Percentiles rank a stretch among this genome's conserved stretches.
These are phyloP conservation scores for Bergia sp. DNA, from an alignment of 92 coral and sea anemone genomes.

Conservation along the genomic window DNA sequence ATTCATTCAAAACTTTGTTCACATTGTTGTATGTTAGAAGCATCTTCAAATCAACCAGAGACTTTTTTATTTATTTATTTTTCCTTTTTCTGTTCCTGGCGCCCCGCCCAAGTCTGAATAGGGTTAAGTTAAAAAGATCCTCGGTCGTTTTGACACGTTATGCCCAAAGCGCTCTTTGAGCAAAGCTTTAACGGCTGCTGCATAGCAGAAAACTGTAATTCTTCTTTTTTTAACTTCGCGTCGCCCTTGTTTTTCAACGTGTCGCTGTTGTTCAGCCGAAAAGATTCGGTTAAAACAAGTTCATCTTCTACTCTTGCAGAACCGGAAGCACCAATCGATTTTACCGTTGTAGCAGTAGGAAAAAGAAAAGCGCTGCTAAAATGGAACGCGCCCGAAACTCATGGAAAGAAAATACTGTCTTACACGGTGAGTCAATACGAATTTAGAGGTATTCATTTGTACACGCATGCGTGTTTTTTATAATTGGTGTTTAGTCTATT, in stretches of 20 bases:
- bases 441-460: neutral
- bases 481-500: too few relatives aligned
- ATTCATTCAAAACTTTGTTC: neutral
- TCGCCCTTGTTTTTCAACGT: neutral
- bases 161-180: too few relatives aligned
- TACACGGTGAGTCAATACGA: slow-evolving; percentile 7
- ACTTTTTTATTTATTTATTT: too few relatives aligned
- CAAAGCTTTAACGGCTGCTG: too few relatives aligned
- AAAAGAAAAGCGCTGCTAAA: slow-evolving; percentile 6
- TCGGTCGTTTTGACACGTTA: too few relatives aligned
- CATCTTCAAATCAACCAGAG: too few relatives aligned
- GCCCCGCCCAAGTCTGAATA: neutral
- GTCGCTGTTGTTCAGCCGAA: neutral
- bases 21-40: too few relatives aligned
- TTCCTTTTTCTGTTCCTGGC: too few relatives aligned
- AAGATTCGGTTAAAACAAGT: neutral
- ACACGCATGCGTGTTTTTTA: too few relatives aligned
- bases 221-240: too few relatives aligned
- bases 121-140: too few relatives aligned
- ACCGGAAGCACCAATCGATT: slow-evolving; percentile 16
- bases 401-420: neutral
- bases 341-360: neutral
- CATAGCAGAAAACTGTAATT: too few relatives aligned
- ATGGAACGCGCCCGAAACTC: neutral
- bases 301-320: neutral